Evolutionary conservation across 2,113 vertebrate genomes (phyloP).

Genomic region (Platichthys flesus): DNA sequence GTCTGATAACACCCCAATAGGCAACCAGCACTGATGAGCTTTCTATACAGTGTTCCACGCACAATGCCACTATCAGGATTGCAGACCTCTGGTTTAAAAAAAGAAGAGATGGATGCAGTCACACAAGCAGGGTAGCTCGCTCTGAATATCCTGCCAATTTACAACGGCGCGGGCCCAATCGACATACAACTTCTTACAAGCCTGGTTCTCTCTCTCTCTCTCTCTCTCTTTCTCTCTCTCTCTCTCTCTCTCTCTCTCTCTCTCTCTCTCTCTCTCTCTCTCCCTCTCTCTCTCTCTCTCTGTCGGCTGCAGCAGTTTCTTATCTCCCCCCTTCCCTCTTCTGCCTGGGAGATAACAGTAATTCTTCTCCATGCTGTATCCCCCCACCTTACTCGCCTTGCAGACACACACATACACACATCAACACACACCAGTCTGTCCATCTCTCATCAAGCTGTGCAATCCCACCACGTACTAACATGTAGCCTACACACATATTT

Average conservation of each 20-base stretch:
- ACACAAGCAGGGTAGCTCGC: slow-evolving; percentile 71
- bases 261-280: background rate
- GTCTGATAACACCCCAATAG: slow-evolving; percentile 94
- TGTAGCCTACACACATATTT: slow-evolving; percentile 22
- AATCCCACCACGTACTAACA: slow-evolving; percentile 39
- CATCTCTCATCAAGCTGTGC: slow-evolving; percentile 63
- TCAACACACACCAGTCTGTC: slow-evolving; percentile 37
- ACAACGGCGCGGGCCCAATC: slow-evolving; percentile 80
- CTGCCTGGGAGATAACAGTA: slow-evolving; percentile 98
- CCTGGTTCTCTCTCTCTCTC: slow-evolving; percentile 44
- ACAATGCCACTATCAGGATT: slow-evolving; percentile 96
- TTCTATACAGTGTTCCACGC: slow-evolving; percentile 91
- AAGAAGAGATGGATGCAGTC: slow-evolving; percentile 65
- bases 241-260: too few relatives aligned
- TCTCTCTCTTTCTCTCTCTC: slow-evolving; percentile 72
- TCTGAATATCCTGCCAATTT: slow-evolving; percentile 94
- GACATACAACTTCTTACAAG: slow-evolving; percentile 75
- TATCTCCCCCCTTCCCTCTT: slow-evolving; percentile 94
- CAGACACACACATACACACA: slow-evolving; percentile 29
- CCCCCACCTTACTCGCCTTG: slow-evolving; percentile 47
- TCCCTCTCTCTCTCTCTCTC: slow-evolving; percentile 61
- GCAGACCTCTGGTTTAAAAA: slow-evolving; percentile 76
- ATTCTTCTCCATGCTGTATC: slow-evolving; percentile 93
- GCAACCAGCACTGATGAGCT: slow-evolving; percentile 98
- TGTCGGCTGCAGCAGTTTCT: slow-evolving; percentile 89